Evolutionary conservation across 2,888 invertebrate genomes (phyloP).

Genomic region (Teleogryllus oceanicus): DNA sequence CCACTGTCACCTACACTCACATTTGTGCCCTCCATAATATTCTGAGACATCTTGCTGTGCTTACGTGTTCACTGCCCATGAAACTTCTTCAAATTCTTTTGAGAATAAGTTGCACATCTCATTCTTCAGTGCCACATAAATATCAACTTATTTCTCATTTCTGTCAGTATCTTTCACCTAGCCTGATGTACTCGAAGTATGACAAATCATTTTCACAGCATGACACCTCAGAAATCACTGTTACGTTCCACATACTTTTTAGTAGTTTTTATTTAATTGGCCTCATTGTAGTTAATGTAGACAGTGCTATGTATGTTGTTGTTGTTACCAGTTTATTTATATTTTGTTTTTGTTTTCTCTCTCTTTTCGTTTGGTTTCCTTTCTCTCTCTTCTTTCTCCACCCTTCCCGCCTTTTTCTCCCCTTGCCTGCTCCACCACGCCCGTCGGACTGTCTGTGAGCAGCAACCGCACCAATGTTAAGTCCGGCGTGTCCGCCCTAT

Average conservation of each 20-base stretch:
- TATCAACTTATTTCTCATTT: too few species aligned
- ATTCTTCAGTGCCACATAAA: background rate
- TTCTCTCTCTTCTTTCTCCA: conserved; percentile 36
- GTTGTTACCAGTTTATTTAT: conserved; percentile 29
- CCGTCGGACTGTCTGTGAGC: conserved; percentile 42
- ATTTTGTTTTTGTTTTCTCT: conserved; percentile 36
- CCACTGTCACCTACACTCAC: background rate
- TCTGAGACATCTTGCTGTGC: conserved; percentile 4
- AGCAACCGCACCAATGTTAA: conserved; percentile 86
- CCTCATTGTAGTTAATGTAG: background rate
- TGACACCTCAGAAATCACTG: background rate
- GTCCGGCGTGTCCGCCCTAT: conserved; percentile 82
- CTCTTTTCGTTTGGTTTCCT: conserved; percentile 36
- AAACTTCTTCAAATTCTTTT: background rate
- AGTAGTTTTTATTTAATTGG: conserved; percentile 24
- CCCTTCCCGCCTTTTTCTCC: conserved; percentile 29
- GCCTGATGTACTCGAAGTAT: too few species aligned
- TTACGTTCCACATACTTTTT: conserved; percentile 23
- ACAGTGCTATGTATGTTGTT: conserved; percentile 21
- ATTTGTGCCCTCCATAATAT: background rate
- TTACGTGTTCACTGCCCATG: background rate
- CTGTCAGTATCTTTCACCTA: too few species aligned
- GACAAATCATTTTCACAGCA: background rate
- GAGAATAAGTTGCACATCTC: background rate
- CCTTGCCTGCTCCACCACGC: conserved; percentile 36